Conservation (phyloP, 2,888 invertebrate species). For the Mimachlamys varia region DNA sequence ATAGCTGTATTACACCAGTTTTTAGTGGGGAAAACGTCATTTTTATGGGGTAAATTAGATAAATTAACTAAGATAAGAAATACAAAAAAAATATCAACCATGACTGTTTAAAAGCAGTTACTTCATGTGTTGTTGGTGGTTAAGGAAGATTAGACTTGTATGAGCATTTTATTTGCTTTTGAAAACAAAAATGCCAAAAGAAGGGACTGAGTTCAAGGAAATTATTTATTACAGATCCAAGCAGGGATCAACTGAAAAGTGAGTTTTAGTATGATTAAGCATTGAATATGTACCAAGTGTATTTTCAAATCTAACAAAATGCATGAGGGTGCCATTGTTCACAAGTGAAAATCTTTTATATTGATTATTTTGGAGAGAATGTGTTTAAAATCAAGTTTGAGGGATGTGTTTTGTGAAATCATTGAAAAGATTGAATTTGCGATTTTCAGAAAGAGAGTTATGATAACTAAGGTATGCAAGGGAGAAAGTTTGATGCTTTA, state of each 20-base stretch:
- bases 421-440: neutral
- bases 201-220: neutral
- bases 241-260: conserved; percentile 16
- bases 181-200: too few relatives aligned
- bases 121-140: too few relatives aligned
- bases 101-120: too few relatives aligned
- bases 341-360: neutral
- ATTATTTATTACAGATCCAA: conserved; percentile 34
- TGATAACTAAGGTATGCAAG: neutral
- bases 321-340: neutral
- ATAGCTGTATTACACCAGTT: too few relatives aligned
- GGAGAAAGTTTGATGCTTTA: neutral
- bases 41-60: too few relatives aligned
- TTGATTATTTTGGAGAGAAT: too few relatives aligned
- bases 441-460: neutral
- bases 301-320: neutral
- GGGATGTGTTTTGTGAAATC: neutral
- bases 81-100: too few relatives aligned
- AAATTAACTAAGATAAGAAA: too few relatives aligned
- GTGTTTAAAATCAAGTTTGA: neutral
- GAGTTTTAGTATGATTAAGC: neutral
- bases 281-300: neutral
- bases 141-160: too few relatives aligned
- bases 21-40: too few relatives aligned
- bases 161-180: neutral